Conservation (phyloP, 1,140 invertebrate species). For the Odontomachus brunneus region DNA sequence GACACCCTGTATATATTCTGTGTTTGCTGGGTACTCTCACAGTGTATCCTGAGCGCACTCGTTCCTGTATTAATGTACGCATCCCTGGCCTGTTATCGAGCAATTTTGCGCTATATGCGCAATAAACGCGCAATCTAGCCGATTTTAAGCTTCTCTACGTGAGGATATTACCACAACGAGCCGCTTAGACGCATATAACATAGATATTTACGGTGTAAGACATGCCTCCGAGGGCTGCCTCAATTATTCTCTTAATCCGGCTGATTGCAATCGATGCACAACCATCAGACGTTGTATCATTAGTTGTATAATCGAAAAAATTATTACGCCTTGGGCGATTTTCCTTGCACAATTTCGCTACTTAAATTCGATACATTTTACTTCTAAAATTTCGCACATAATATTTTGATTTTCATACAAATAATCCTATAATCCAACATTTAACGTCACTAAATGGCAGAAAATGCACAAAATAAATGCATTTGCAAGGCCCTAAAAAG, state of each 20-base stretch:
- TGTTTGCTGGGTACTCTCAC: too few relatives aligned
- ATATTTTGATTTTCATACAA: too few relatives aligned
- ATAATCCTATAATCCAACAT: too few relatives aligned
- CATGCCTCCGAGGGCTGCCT: constrained; percentile 38
- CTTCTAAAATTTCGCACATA: not conserved
- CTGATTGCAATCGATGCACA: constrained; percentile 32
- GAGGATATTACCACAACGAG: constrained; percentile 1
- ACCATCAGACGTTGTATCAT: not conserved
- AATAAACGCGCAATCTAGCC: constrained; percentile 27
- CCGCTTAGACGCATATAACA: not conserved
- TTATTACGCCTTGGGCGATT: not conserved
- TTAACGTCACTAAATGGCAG: too few relatives aligned
- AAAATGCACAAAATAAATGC: too few relatives aligned
- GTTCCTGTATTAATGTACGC: too few relatives aligned
- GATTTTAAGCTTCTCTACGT: constrained; percentile 4
- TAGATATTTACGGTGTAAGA: constrained; percentile 25
- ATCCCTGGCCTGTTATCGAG: not conserved
- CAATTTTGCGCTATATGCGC: not conserved
- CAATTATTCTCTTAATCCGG: constrained; percentile 57
- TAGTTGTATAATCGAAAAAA: not conserved
- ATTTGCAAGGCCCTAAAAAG: too few relatives aligned
- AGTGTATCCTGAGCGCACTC: too few relatives aligned
- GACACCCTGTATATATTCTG: too few relatives aligned
- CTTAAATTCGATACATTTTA: not conserved
- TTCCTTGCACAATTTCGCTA: not conserved